phyloP scores from a whole-genome alignment of 2,888 invertebrate species.

The Linnaemya vulpina region DNA sequence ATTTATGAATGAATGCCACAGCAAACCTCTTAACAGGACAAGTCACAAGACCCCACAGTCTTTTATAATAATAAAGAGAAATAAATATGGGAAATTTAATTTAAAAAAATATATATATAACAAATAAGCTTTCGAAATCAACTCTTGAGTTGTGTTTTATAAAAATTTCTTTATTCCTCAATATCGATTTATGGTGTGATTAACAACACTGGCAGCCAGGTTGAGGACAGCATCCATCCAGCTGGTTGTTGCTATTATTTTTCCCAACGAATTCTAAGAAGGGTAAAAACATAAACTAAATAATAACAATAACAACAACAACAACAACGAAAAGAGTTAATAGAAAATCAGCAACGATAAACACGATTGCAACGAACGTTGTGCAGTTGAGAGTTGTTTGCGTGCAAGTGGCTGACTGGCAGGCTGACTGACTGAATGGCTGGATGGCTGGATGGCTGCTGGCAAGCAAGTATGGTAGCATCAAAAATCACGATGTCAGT shows the following conservation, averaged over 20 bases:
- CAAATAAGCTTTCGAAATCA: background rate
- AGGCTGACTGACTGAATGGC: no score
- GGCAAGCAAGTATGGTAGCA: slow-evolving; percentile 62
- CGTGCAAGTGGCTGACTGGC: slow-evolving; percentile 12
- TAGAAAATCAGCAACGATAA: slow-evolving; percentile 36
- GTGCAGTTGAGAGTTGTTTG: slow-evolving; percentile 55
- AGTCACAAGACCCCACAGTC: background rate
- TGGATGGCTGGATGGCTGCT: no score
- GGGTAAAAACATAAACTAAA: slow-evolving; percentile 28
- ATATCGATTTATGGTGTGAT: slow-evolving; percentile 30
- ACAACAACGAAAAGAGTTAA: slow-evolving; percentile 27
- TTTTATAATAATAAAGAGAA: background rate
- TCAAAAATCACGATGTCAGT: slow-evolving; percentile 66
- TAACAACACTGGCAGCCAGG: background rate
- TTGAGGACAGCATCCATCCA: slow-evolving; percentile 32
- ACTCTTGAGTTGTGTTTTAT: background rate
- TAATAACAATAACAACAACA: slow-evolving; percentile 30
- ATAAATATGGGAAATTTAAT: background rate
- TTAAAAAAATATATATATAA: no score
- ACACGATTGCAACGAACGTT: slow-evolving; percentile 46
- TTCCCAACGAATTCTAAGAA: slow-evolving; percentile 24
- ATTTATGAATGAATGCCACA: slow-evolving; percentile 52
- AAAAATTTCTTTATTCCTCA: background rate
- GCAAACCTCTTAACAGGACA: background rate
- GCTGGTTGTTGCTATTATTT: slow-evolving; percentile 54